Evolutionary conservation across 2,797 vertebrate genomes (phyloP), one percentile per base, ranked within the genome.

Genomic region (Hypotaenidia philippensis): DNA sequence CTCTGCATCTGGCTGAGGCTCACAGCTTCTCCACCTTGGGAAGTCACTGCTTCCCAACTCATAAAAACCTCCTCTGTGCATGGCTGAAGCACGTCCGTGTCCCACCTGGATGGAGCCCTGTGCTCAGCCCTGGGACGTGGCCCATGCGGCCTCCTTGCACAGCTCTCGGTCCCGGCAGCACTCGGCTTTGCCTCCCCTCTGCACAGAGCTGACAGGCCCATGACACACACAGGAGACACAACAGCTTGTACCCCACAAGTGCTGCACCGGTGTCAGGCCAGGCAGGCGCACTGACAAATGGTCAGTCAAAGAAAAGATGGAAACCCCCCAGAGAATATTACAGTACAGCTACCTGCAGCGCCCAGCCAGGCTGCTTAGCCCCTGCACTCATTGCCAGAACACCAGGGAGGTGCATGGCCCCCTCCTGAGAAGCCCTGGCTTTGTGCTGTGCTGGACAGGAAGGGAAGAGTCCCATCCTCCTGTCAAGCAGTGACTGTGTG

Each of bases 191-290:
- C 26, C 32, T 47, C 13, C 29, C 12, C 32, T 65, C 57, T 1
- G 3, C 0, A 0, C 0, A 1, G 40, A 57, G 69, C 71, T 0
- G 0, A 16, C 0, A 0, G 47, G 61, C 71, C 63, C 34, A 36
- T 1, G 2, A 34, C 21, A 4, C 34, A 26, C 44, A 55, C 0
- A 0, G 66, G 29, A 41, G 47, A 32, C n/a, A 16, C 41, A 40
- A 7, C n/a, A 68, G 18, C 40, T 76, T 2, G 9, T 27, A 55
- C 38, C 69, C 74, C 52, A 40, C 13, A 21, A 44, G 38, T 13
- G 74, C 82, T 68, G 64, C 2, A 3, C 11, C 1, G 2, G 31
- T 11, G 40, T 3, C 32, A 49, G 76, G 47, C 55, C 52, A 65
- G 44, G 64, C 45, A 41, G 2, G 3, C 10, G 31, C 69, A 70